Evolutionary conservation across 2,888 invertebrate genomes (phyloP).

Genomic region (Malacosoma neustria): DNA sequence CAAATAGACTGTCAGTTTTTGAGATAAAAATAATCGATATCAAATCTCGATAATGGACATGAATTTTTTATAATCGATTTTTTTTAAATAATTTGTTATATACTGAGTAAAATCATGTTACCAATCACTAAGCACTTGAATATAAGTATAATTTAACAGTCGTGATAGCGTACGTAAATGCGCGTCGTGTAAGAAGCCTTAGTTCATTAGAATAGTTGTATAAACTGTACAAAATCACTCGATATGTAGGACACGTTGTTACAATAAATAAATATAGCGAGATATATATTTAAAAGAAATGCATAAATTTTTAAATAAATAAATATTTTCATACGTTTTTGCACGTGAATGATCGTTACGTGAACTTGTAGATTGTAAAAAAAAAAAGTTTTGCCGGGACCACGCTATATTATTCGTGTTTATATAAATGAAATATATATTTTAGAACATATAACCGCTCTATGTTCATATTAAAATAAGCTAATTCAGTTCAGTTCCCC

Average conservation of each 20-base stretch:
- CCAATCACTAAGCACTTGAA: slow-evolving; percentile 64
- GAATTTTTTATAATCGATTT: no score
- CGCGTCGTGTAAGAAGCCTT: slow-evolving; percentile 26
- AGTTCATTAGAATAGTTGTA: slow-evolving; percentile 48
- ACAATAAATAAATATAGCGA: slow-evolving; percentile 60
- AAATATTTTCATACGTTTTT: slow-evolving; percentile 74
- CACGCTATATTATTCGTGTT: slow-evolving; percentile 20
- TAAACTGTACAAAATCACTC: slow-evolving; percentile 70
- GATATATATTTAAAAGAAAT: slow-evolving; percentile 56
- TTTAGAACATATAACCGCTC: background rate
- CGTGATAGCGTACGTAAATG: slow-evolving; percentile 6
- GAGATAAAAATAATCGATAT: no score
- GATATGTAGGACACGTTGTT: slow-evolving; percentile 67
- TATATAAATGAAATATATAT: background rate
- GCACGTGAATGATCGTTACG: slow-evolving; percentile 59
- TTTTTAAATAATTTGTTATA: slow-evolving; percentile 31
- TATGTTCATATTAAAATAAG: no score
- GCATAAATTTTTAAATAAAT: slow-evolving; percentile 56
- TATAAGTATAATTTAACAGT: background rate
- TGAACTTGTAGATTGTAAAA: slow-evolving; percentile 39
- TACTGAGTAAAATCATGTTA: slow-evolving; percentile 69
- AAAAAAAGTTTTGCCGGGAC: slow-evolving; percentile 38
- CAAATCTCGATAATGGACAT: no score
- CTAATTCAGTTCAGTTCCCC: no score
- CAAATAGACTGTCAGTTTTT: no score